Evolutionary conservation across 2,888 invertebrate genomes (phyloP), one percentile per base, ranked within the genome.

Genomic region (Rhamnusium bicolor): DNA sequence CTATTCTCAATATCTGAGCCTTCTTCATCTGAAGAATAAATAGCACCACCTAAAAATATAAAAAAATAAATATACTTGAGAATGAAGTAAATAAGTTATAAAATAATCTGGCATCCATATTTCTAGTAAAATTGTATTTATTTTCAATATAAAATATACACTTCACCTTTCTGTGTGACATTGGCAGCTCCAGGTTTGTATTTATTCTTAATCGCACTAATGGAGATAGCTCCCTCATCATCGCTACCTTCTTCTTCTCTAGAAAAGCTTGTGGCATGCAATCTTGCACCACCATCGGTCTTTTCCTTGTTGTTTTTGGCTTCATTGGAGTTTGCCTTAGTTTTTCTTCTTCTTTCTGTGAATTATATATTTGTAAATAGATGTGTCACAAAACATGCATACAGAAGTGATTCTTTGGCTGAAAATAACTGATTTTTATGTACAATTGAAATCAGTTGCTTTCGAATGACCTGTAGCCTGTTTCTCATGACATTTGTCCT

Each of bases 301-400:
- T 89, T 86, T 85, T 85, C 7, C 86, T 80, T 69, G 91, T 71
- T 19, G 81, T 67, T 75, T 84, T 77, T 89, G 93, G 86, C 84
- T 91, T 86, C 96, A 92, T 90, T 96, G 94, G 69, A 0, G 97
- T 95, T 66, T 98, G 97, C 51, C 96, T 92, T 8, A 99, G 88
- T 85, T 96, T 94, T 89, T 99, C 98, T 88, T 99, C 99, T 85
- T 99, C 99, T 93, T 98, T 98, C 93, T 96, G 84, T 61, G 78
- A 79, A 61, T 69, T 63, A 56, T 16, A 49, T n/a, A n/a, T n/a
- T n/a, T n/a, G n/a, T n/a, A n/a, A n/a, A n/a, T n/a, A n/a, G n/a
- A n/a, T n/a, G n/a, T n/a, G n/a, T n/a, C n/a, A n/a, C n/a, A n/a
- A n/a, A n/a, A n/a, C n/a, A n/a, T n/a, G n/a, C n/a, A n/a, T n/a